phyloP scores from a whole-genome alignment of 2,888 invertebrate species.

The Calliphora vomitoria region DNA sequence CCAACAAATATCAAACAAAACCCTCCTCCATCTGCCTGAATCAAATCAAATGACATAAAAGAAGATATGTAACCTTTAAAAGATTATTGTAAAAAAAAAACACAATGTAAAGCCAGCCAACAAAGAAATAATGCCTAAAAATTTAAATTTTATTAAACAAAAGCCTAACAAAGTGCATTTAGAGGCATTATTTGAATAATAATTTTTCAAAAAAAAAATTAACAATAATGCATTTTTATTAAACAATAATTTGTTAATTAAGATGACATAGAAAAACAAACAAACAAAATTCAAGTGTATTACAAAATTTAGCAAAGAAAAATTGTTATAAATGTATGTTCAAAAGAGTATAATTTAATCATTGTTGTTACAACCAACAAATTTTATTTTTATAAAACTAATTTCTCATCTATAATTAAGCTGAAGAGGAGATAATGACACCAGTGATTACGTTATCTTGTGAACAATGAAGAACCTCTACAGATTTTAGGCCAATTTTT shows the following conservation, averaged over 20 bases:
- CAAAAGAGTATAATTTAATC: too few relatives aligned
- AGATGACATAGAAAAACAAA: background rate
- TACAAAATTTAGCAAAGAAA: background rate
- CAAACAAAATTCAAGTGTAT: background rate
- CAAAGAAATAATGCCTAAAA: background rate
- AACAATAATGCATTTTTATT: background rate
- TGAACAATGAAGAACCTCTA: background rate
- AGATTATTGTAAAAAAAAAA: background rate
- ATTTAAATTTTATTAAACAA: background rate
- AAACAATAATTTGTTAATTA: slow-evolving; percentile 11
- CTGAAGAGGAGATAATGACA: background rate
- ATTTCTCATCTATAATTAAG: background rate
- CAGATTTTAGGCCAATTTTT: background rate
- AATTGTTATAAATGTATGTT: too few relatives aligned
- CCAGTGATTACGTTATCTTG: background rate
- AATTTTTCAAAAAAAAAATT: background rate
- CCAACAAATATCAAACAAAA: background rate
- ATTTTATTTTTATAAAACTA: background rate
- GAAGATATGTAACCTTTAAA: slow-evolving; percentile 29
- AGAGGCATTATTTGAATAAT: background rate
- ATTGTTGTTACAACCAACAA: too few relatives aligned
- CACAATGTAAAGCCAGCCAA: too few relatives aligned
- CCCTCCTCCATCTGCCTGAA: background rate
- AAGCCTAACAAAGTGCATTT: background rate
- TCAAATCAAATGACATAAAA: slow-evolving; percentile 8